Percentiles rank a stretch among this genome's conserved stretches.
phyloP scores from a whole-genome alignment of 2,797 vertebrate species.

The Salarias fasciatus region DNA sequence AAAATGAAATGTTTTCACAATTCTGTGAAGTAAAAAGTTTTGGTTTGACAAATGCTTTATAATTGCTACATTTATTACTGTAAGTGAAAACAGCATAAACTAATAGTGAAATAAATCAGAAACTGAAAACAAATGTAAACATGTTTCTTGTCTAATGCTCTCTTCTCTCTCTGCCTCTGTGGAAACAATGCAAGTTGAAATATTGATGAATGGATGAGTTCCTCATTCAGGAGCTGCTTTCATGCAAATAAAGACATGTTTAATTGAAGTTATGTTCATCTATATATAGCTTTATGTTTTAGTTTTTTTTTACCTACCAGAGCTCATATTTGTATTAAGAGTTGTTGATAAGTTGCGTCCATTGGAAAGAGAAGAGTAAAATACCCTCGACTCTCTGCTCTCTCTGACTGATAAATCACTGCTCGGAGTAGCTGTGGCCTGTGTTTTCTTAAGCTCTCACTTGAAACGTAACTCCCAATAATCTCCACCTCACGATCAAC shows the following conservation, averaged over 20 bases:
- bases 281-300: too few species aligned
- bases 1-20: constrained; percentile 28
- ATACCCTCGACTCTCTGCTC: constrained; percentile 11
- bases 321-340: neutral
- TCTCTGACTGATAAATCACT: constrained; percentile 26
- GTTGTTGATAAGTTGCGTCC: too few species aligned
- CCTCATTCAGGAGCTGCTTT: neutral
- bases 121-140: too few species aligned
- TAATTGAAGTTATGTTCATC: too few species aligned
- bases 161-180: too few species aligned
- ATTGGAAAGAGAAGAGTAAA: neutral
- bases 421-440: neutral
- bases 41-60: neutral
- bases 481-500: constrained; percentile 1
- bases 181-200: too few species aligned
- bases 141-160: too few species aligned
- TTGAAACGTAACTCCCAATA: constrained; percentile 10
- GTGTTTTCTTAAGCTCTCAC: constrained; percentile 31
- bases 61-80: constrained; percentile 10
- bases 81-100: too few species aligned
- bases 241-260: too few species aligned
- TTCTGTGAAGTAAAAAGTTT: constrained; percentile 17
- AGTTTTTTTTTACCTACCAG: neutral
- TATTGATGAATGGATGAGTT: too few species aligned
- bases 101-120: too few species aligned